A percentile compares a stretch with the other conserved stretches of the same genome.
phyloP scores from a whole-genome alignment of 2,113 vertebrate species.

The Albula glossodonta region DNA sequence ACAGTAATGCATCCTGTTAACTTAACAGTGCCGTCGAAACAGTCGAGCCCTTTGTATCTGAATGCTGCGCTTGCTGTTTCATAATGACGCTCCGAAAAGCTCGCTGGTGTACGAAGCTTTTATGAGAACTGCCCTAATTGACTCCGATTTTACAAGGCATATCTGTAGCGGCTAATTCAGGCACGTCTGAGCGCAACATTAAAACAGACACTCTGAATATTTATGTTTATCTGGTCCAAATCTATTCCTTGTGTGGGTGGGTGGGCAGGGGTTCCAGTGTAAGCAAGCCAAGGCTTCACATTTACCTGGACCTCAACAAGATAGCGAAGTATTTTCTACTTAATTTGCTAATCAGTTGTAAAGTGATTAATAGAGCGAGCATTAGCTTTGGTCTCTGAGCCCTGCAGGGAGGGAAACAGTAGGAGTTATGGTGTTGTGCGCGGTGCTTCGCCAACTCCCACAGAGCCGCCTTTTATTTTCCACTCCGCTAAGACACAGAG shows the following conservation, averaged over 20 bases:
- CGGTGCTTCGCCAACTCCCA: background rate
- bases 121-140: conserved; percentile 9
- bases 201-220: background rate
- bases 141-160: conserved; percentile 21
- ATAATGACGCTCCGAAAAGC: background rate
- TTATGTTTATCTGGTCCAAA: background rate
- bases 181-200: background rate
- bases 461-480: background rate
- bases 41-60: background rate
- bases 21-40: background rate
- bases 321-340: background rate
- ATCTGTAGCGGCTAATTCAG: background rate
- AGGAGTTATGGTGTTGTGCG: background rate
- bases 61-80: conserved; percentile 6
- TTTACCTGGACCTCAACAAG: background rate
- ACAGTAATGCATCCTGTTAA: background rate
- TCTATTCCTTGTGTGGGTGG: background rate
- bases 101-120: background rate
- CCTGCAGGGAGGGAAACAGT: background rate
- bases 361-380: background rate
- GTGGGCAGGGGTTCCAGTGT: background rate
- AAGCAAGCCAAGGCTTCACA: background rate
- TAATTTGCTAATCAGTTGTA: conserved; percentile 3
- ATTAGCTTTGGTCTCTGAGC: background rate
- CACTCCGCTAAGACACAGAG: background rate